Evolutionary conservation across 2,888 invertebrate species (phyloP), one percentile per base, ranked within the genome.

Genomic region (Scaptomyza caliginosa): DNA sequence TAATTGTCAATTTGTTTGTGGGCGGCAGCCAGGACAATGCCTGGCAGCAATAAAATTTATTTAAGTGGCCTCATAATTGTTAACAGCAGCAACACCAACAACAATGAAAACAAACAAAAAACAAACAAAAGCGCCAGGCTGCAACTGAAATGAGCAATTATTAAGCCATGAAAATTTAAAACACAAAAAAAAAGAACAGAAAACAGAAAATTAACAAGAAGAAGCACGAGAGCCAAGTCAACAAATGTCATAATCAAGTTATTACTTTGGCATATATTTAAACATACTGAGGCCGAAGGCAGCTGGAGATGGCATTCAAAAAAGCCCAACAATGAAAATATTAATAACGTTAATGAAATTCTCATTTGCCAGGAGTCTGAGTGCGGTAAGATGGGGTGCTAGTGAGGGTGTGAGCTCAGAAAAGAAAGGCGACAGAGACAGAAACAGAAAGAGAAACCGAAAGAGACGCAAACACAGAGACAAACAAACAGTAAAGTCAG

Each of bases 331-430:
- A 74, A 81, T 81, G 86, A 67, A 82, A 82, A 81, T 81, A 82
- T 81, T 85, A 81, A 81, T 82, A 81, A 85, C 76, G 79, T 78
- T 81, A 81, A 81, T 81, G 81, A 81, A 85, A 81, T 81, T 75
- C 75, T 84, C 73, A 84, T 84, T 80, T 79, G 76, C 58, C 30
- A 19, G 26, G n/a, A 3, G 34, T 24, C 2, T 1, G 26, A 10
- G n/a, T n/a, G n/a, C n/a, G n/a, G n/a, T n/a, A n/a, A n/a, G n/a
- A 39, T 46, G 48, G 39, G 8, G 26, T 7, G 42, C 26, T n/a
- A 19, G 16, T 34, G 45, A 28, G 36, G 10, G n/a, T 16, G 16
- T 34, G 45, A 28, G 36, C 7, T n/a, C 38, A 7, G 30, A 43
- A 49, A 64, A 57, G 45, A 68, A 67, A 32, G 38, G 34, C 51